Evolutionary conservation across 1,140 invertebrate species (phyloP), one percentile per base, ranked within the genome.

Genomic region (Drosophila pectinifera): DNA sequence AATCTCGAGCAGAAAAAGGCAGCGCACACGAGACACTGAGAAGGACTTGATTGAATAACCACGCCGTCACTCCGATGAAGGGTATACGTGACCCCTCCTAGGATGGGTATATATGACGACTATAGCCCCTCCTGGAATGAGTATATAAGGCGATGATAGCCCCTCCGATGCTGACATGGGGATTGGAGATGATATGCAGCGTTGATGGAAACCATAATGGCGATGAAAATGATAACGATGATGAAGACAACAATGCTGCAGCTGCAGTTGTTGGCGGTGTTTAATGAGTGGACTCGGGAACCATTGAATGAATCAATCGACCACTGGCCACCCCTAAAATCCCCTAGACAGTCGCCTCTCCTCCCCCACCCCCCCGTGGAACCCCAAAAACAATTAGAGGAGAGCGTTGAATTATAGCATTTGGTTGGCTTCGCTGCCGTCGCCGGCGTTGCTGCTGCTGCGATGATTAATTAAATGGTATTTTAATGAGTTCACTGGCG

Each of bases 381-480:
- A 64, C 20, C 11, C 62, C 48, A 65, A 62, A 42, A 59, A 73
- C 75, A 78, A 78, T 73, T 73, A 79, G 75, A 58, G 53, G 51
- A 69, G 53, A 61, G 77, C 81, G 78, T 85, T 86, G 65, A 86
- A 86, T 86, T 86, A 86, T 81, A 68, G 82, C 82, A 86, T 86
- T 84, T 84, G 80, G 55, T 83, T 74, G 80, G 80, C 70, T 83
- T 75, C 73, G 39, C 51, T 62, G 57, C 58, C 28, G 28, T 20
- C 57, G 48, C 43, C 36, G 48, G 34, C 16, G 26, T 16, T 34
- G 57, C 56, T 70, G 70, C 43, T 62, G 72, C 67, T 81, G 74
- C 56, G 73, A 86, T 86, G 82, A 86, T 86, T 86, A 86, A 86
- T 86, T 86, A 86, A 86, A 86, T 86, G 82, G 82, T 78, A 86